Evolutionary conservation across 1,140 invertebrate species (phyloP), one percentile per base, ranked within the genome.

Genomic region (Elysia chlorotica): DNA sequence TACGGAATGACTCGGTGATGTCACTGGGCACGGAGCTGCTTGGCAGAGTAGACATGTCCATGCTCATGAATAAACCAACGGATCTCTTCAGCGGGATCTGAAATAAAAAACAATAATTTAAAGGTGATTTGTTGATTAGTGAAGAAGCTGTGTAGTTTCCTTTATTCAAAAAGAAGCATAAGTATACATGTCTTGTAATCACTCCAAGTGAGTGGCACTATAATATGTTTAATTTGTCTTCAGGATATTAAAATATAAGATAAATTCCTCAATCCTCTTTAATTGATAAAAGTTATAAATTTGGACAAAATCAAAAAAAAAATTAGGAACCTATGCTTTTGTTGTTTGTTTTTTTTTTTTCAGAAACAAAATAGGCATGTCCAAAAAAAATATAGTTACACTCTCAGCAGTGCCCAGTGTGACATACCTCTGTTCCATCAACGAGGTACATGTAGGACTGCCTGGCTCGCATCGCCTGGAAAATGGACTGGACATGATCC

Each of bases 391-490:
- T n/a, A n/a, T n/a, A n/a, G n/a, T n/a, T 14, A 48, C 41, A n/a
- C 41, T 48, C n/a, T 48, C n/a, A n/a, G 41, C 41, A 14, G 41
- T 10, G 41, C n/a, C n/a, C n/a, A 14, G 10, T 48, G 10, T 48
- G 30, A 68, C 72, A 54, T 78, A 86, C 85, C 78, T 87, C 86
- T 65, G 85, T 82, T 36, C 85, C 85, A 78, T 87, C 85, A 37
- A 78, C 71, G 0, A 88, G 65, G 35, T 74, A 76, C 31, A 80
- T 79, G 63, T 77, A 81, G 6, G 63, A 61, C 10, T 78, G 76
- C 67, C 74, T 79, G 31, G 81, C 69, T 61, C 76, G 82, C 17
- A 87, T 69, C 30, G 83, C 80, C 31, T 61, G 71, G 10, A 83
- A 78, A 10, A 88, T 81, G 41, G 78, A 65, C 35, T 80, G 77